Evolutionary conservation across 1,140 invertebrate species (phyloP).

Genomic region (Caenorhabditis latens): DNA sequence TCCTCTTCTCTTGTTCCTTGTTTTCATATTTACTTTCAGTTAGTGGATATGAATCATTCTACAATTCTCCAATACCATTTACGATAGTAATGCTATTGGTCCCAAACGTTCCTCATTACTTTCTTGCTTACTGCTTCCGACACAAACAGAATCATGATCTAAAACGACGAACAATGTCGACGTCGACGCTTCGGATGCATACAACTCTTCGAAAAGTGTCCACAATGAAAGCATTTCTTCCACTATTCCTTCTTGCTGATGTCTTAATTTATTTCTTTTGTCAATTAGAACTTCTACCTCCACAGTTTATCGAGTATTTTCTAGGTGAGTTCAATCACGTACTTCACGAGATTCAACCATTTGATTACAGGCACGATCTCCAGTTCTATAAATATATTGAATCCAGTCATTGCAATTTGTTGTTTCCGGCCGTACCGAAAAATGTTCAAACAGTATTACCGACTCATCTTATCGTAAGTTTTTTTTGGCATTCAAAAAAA

Average conservation of each 20-base stretch:
- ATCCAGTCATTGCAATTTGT: conserved; percentile 34
- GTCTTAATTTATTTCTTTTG: conserved; percentile 35
- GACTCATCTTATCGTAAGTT: conserved; percentile 32
- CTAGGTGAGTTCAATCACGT: not conserved
- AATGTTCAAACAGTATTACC: conserved; percentile 41
- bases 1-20: not conserved
- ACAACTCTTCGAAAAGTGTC: conserved; percentile 27
- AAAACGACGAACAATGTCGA: conserved; percentile 31
- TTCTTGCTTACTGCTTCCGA: conserved; percentile 13
- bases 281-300: conserved; percentile 41
- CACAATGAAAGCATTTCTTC: conserved; percentile 41
- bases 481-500: not conserved
- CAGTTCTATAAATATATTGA: conserved; percentile 20
- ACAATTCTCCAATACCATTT: conserved; percentile 34
- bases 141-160: conserved; percentile 42
- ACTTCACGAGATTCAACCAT: not conserved
- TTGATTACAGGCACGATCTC: conserved; percentile 43
- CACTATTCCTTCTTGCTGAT: conserved; percentile 14
- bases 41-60: conserved; percentile 38
- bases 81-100: conserved; percentile 19
- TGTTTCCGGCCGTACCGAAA: conserved; percentile 34
- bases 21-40: not conserved
- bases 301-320: conserved; percentile 42
- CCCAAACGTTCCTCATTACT: conserved; percentile 39
- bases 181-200: conserved; percentile 5